Percentiles rank a stretch among this genome's conserved stretches.
Conservation (phyloP, 1,140 invertebrate genomes). For the Brachionus asplanchnoidis region DNA sequence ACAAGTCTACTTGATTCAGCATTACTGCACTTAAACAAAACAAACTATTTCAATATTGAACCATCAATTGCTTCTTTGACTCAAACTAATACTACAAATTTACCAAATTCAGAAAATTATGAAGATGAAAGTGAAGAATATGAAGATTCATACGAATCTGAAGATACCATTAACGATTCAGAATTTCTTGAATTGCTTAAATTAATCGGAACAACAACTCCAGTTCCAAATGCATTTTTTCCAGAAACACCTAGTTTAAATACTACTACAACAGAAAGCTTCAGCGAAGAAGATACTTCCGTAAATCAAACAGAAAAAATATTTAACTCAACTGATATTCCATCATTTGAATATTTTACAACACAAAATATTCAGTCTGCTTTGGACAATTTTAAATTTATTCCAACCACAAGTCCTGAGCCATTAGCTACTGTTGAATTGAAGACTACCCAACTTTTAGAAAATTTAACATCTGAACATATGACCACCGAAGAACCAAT, state of each 20-base stretch:
- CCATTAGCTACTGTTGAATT: not conserved
- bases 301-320: not conserved
- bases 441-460: not conserved
- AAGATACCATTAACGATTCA: not conserved
- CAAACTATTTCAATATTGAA: not conserved
- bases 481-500: not conserved
- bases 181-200: slow-evolving; percentile 19
- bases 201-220: not conserved
- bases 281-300: not conserved
- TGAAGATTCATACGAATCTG: slow-evolving; percentile 13
- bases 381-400: not conserved
- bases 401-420: not conserved
- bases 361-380: not conserved
- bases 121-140: not conserved
- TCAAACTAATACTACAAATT: not conserved
- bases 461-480: not conserved
- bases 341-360: not conserved
- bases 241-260: not conserved
- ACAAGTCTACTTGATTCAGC: not conserved
- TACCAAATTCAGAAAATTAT: not conserved
- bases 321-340: not conserved
- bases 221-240: not conserved
- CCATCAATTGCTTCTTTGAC: not conserved
- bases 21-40: not conserved
- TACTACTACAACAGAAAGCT: not conserved